phyloP scores from a whole-genome alignment of 2,888 invertebrate species.

The Pteria penguin region DNA sequence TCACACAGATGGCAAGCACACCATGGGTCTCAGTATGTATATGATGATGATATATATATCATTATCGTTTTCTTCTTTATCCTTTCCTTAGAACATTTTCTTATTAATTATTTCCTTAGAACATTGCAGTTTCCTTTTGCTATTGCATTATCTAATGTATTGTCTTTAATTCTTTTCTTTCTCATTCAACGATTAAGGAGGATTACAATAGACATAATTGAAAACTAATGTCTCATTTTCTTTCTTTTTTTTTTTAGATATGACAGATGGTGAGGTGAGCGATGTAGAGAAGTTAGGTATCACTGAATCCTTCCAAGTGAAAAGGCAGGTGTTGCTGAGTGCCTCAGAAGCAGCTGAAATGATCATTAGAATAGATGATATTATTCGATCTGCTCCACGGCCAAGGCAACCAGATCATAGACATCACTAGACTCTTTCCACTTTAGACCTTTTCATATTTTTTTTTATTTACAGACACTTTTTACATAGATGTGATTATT shows the following conservation, averaged over 20 bases:
- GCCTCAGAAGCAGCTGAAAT: constrained; percentile 99
- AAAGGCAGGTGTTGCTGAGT: constrained; percentile 95
- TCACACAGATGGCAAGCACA: constrained; percentile 90
- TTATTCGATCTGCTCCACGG: constrained; percentile 87
- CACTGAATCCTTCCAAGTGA: constrained; percentile 98
- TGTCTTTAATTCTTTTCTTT: too few species aligned
- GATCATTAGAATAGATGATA: constrained; percentile 98
- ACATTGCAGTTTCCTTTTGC: background rate
- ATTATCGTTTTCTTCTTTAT: too few species aligned
- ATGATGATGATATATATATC: too few species aligned
- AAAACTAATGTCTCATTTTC: too few species aligned
- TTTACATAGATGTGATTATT: too few species aligned
- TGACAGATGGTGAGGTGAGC: constrained; percentile 91
- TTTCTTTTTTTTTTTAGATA: constrained; percentile 85
- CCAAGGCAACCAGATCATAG: constrained; percentile 87
- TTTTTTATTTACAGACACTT: too few species aligned
- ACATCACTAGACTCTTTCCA: constrained; percentile 55
- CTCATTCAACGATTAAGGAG: too few species aligned
- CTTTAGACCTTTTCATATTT: too few species aligned
- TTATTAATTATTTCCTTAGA: background rate
- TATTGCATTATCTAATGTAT: too few species aligned
- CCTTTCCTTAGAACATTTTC: background rate
- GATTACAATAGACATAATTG: too few species aligned
- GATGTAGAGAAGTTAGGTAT: constrained; percentile 96
- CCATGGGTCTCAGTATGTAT: constrained; percentile 88